Evolutionary conservation across 2,113 vertebrate genomes (phyloP).

Genomic region (Pogonocichla stellata): DNA sequence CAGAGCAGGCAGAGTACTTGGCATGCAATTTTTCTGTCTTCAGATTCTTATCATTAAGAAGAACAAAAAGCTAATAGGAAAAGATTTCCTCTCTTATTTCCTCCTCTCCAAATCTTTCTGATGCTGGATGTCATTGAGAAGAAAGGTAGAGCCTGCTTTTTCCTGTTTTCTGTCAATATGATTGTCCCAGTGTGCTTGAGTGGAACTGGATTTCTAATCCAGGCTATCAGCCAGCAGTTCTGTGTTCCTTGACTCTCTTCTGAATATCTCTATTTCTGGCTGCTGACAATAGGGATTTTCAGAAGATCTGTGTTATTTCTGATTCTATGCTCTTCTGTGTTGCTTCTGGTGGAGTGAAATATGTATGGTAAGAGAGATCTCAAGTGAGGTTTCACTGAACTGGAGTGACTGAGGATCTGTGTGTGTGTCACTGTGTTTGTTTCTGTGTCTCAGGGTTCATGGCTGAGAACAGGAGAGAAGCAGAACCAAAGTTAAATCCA

Average conservation of each 20-base stretch:
- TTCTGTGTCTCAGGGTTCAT: neutral
- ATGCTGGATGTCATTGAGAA: slow-evolving; percentile 43
- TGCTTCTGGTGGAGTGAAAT: neutral
- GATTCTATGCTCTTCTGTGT: neutral
- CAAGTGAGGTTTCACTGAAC: neutral
- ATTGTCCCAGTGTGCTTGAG: neutral
- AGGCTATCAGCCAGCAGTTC: neutral
- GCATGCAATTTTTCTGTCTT: slow-evolving; percentile 41
- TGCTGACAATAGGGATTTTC: neutral
- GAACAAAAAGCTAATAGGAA: slow-evolving; percentile 38
- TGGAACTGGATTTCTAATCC: neutral
- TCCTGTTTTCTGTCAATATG: neutral
- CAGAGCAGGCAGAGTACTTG: slow-evolving; percentile 22
- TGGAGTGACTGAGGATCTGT: neutral
- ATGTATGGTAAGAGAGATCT: neutral
- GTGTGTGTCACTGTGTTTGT: neutral
- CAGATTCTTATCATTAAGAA: slow-evolving; percentile 41
- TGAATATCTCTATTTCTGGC: neutral
- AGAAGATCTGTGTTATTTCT: neutral
- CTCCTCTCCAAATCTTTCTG: slow-evolving; percentile 45
- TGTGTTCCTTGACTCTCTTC: neutral
- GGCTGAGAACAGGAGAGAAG: neutral
- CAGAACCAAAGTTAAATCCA: neutral
- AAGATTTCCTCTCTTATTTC: slow-evolving; percentile 45
- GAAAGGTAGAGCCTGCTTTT: slow-evolving; percentile 43